Percentiles rank a stretch among this genome's conserved stretches.
Evolutionary conservation across 1,140 invertebrate species (phyloP).

Genomic region (Mactra quadrangularis): DNA sequence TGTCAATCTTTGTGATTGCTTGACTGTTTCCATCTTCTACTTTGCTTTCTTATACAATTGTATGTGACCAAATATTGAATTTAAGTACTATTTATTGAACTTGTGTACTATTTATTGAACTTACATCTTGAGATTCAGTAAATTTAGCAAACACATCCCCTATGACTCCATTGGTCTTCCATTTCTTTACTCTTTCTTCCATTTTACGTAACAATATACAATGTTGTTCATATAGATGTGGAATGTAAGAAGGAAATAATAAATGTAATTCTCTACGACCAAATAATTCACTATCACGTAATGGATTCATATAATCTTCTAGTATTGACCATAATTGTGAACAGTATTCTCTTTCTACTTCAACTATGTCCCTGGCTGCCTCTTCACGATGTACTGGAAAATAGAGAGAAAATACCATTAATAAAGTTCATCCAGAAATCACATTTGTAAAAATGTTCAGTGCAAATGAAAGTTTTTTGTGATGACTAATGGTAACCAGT

Average conservation of each 20-base stretch:
- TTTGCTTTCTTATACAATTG: too few species aligned
- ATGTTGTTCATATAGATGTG: conserved; percentile 82
- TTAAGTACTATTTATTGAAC: too few species aligned
- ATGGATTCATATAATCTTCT: conserved; percentile 81
- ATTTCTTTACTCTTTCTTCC: conserved; percentile 80
- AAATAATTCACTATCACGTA: conserved; percentile 79
- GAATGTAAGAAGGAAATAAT: conserved; percentile 82
- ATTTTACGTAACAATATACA: conserved; percentile 81
- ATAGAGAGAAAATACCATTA: too few species aligned
- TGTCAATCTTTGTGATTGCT: too few species aligned
- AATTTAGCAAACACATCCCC: conserved; percentile 74
- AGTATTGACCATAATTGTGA: conserved; percentile 81
- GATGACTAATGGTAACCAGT: too few species aligned
- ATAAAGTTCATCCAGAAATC: too few species aligned
- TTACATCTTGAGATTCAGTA: conserved; percentile 68
- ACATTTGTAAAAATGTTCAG: too few species aligned
- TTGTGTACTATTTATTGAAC: too few species aligned
- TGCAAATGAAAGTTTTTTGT: too few species aligned
- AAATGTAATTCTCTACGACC: conserved; percentile 78
- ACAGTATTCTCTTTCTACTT: conserved; percentile 84
- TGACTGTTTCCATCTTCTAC: too few species aligned
- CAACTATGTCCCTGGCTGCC: conserved; percentile 81
- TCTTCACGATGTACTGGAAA: conserved; percentile 75
- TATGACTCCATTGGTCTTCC: conserved; percentile 70
- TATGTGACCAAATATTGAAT: too few species aligned